Conservation (phyloP, 2,113 vertebrate species). For the cat (Felis catus) region DNA sequence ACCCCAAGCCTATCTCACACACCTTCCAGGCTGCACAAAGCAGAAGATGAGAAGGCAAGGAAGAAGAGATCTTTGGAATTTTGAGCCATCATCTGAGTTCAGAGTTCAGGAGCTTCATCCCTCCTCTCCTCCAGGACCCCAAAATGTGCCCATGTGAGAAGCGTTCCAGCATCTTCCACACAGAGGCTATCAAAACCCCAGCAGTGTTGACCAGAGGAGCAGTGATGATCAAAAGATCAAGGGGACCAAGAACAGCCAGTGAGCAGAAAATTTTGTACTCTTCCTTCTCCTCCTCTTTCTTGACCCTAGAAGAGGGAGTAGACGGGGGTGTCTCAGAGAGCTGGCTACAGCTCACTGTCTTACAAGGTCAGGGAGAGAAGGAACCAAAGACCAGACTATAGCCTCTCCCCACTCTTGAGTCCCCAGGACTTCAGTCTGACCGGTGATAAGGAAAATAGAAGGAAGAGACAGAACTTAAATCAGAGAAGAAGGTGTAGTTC, state of each 20-base stretch:
- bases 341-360: not conserved
- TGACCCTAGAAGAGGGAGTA: not conserved
- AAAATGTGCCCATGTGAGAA: not conserved
- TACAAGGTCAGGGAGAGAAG: not conserved
- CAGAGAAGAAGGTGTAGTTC: not conserved
- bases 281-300: not conserved
- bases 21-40: not conserved
- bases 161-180: not conserved
- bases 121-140: not conserved
- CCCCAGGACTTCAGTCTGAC: not conserved
- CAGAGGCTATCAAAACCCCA: not conserved
- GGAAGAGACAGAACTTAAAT: rapidly evolving
- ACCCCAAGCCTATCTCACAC: rapidly evolving
- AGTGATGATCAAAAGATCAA: rapidly evolving
- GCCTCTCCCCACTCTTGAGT: not conserved
- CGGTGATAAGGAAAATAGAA: not conserved
- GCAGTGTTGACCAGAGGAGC: not conserved
- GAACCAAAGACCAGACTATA: not conserved
- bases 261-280: too few relatives aligned
- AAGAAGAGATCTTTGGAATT: not conserved
- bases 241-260: too few relatives aligned
- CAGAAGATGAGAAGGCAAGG: not conserved
- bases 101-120: not conserved
- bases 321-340: not conserved
- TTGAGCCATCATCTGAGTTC: not conserved